Evolutionary conservation across 1,140 invertebrate genomes (phyloP).

Genomic region (Anadara kagoshimensis): DNA sequence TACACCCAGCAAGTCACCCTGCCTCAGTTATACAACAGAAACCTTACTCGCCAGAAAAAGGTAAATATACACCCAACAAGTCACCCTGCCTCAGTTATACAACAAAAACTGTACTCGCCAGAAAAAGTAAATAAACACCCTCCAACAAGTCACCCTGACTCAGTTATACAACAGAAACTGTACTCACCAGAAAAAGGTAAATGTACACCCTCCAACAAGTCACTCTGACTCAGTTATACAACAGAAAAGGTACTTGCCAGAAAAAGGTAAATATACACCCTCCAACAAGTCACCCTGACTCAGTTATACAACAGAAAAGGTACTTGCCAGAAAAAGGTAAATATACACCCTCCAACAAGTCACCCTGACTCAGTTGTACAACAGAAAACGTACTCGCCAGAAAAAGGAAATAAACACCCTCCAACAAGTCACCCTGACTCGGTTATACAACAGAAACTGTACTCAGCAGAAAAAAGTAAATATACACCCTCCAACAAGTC

Average conservation of each 20-base stretch:
- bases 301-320: conserved; percentile 49
- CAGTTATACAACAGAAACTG: conserved; percentile 50
- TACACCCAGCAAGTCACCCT: conserved; percentile 31
- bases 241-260: conserved; percentile 44
- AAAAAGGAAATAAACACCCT: conserved; percentile 4
- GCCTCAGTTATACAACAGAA: conserved; percentile 49
- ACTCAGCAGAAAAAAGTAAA: neutral
- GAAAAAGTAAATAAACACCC: neutral
- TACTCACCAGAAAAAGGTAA: conserved; percentile 32
- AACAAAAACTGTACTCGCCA: conserved; percentile 45
- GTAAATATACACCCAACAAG: no score
- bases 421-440: no score
- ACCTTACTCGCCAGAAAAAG: conserved; percentile 43
- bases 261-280: conserved; percentile 1
- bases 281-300: conserved; percentile 40
- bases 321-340: conserved; percentile 31
- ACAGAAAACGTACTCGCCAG: conserved; percentile 45
- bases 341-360: conserved; percentile 16
- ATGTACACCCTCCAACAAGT: conserved; percentile 16
- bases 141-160: conserved; percentile 40
- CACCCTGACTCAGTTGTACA: conserved; percentile 49
- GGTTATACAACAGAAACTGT: neutral
- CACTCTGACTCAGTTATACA: conserved; percentile 49
- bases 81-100: conserved; percentile 50
- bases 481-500: conserved; percentile 20